Conservation (phyloP, 1,140 invertebrate species). For the Akabosia matsudoensis region DNA sequence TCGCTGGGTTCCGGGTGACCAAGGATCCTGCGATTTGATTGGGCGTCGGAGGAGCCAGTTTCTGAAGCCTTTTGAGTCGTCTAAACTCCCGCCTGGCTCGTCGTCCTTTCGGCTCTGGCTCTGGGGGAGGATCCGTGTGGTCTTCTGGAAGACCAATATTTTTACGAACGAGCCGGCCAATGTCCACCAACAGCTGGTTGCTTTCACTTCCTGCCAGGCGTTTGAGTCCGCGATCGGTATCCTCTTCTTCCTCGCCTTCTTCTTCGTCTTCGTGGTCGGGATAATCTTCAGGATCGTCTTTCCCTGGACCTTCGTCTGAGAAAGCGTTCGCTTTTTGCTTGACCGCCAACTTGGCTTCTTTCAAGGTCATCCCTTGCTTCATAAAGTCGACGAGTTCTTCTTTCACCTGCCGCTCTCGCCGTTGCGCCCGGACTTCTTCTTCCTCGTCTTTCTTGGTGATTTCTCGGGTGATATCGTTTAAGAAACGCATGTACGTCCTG, state of each 20-base stretch:
- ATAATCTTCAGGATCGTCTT: not conserved
- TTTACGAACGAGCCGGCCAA: not conserved
- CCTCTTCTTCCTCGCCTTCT: too few relatives aligned
- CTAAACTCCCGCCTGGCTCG: not conserved
- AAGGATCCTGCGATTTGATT: not conserved
- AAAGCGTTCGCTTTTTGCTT: conserved; percentile 32
- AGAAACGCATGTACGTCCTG: conserved; percentile 41
- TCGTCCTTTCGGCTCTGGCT: not conserved
- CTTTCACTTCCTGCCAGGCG: not conserved
- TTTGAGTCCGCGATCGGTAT: too few relatives aligned
- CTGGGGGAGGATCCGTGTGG: not conserved
- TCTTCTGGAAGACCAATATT: conserved; percentile 15
- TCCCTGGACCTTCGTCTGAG: not conserved
- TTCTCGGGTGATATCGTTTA: conserved; percentile 41
- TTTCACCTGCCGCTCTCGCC: conserved; percentile 43
- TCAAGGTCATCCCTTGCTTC: conserved; percentile 38
- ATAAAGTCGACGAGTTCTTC: conserved; percentile 39
- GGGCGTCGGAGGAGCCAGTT: not conserved
- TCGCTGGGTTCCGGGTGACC: not conserved
- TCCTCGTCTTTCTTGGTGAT: conserved; percentile 42
- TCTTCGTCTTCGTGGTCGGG: too few relatives aligned
- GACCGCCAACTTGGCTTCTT: conserved; percentile 29
- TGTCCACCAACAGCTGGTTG: not conserved
- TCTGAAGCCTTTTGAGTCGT: not conserved
- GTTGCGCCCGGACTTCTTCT: conserved; percentile 27